These are phyloP conservation scores for Vireo griseus DNA, from an alignment of 2,797 vertebrate genomes.

Conservation along the genomic window DNA sequence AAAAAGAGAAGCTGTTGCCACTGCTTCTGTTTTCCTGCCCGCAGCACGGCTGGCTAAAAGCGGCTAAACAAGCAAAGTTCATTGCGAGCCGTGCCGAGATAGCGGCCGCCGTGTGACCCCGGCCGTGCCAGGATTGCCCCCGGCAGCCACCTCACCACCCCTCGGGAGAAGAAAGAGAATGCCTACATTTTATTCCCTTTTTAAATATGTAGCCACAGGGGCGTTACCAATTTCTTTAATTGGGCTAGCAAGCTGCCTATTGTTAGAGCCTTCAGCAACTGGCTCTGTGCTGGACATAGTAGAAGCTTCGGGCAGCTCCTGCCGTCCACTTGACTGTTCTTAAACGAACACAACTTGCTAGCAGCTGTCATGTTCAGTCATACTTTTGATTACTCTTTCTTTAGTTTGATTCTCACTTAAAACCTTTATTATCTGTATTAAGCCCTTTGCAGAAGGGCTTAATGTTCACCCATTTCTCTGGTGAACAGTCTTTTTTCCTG, in stretches of 20 bases:
- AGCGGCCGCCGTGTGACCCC: fast-evolving
- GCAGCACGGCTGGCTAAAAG: not conserved
- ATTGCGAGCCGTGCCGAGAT: not conserved
- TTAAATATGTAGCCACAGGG: not conserved
- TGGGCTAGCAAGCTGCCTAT: not conserved
- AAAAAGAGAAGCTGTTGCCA: not conserved
- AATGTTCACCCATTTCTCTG: not conserved
- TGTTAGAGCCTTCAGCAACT: not conserved
- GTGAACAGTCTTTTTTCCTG: not conserved
- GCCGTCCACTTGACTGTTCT: not conserved
- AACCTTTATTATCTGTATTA: not conserved
- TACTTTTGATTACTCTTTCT: not conserved
- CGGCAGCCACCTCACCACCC: fast-evolving
- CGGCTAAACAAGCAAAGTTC: not conserved
- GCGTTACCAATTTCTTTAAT: not conserved
- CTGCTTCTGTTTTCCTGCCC: not conserved
- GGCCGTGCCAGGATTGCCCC: fast-evolving
- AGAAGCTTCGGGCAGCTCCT: not conserved
- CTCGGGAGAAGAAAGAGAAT: not conserved
- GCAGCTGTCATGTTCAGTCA: not conserved
- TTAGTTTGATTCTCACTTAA: not conserved
- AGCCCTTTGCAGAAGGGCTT: not conserved
- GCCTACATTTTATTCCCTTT: not conserved
- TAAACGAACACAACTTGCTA: not conserved
- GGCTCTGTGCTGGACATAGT: not conserved